Evolutionary conservation across 2,797 vertebrate species (phyloP).

Genomic region (Myotis pilosus): DNA sequence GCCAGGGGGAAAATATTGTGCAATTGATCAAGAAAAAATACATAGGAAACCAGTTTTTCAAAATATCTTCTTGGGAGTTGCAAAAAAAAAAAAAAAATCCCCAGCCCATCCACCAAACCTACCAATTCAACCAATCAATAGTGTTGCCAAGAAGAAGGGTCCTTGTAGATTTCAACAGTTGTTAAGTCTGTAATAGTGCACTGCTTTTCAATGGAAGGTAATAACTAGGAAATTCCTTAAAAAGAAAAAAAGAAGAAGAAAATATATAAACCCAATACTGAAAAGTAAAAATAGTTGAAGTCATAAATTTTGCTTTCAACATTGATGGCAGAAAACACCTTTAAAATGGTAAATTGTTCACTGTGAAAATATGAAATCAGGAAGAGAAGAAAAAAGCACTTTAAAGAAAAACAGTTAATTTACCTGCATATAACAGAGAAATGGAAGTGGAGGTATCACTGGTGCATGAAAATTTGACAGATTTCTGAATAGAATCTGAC

Average conservation of each 20-base stretch:
- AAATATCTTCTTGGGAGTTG: not conserved
- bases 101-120: not conserved
- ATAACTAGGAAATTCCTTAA: not conserved
- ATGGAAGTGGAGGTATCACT: not conserved
- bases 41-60: not conserved
- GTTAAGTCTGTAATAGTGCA: not conserved
- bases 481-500: conserved; percentile 35
- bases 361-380: not conserved
- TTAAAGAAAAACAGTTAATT: not conserved
- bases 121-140: not conserved
- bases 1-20: not conserved
- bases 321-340: not conserved
- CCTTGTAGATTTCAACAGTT: not conserved
- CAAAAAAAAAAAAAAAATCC: not conserved
- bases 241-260: not conserved
- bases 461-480: not conserved
- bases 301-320: conserved; percentile 7
- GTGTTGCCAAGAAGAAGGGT: not conserved
- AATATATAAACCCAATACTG: not conserved
- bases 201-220: not conserved
- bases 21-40: not conserved
- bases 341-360: conserved; percentile 26
- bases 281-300: conserved; percentile 32
- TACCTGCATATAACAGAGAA: not conserved
- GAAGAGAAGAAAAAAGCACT: not conserved